Base-by-base conservation (phyloP, 2,113 vertebrate species). In the Leptosomus discolor region DNA sequence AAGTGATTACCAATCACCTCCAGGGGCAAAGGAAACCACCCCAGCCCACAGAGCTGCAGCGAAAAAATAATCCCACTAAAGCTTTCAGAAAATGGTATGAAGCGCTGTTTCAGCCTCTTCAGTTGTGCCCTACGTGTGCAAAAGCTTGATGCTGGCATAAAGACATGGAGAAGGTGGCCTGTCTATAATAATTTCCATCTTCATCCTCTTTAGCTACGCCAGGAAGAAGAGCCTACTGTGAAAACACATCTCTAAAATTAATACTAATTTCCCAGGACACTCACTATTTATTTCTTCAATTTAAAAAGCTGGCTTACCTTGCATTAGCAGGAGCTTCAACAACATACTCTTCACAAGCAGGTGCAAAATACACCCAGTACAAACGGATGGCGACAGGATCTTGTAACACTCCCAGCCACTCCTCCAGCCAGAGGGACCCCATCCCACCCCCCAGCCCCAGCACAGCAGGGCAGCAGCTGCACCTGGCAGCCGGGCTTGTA, bases 331-430 rank as follows among this genome's bases (percentile, higher is more conserved):
- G 30, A 18, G 10, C 29, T 79, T 48, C 43, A 87, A 48, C 45
- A 88, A 51, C 27, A 6, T 12, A 8, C 11, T 34, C 51, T 75
- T 84, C 77, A 45, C 4, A 69, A 37, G 21, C 12, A 45, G 37
- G 39, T 0, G 0, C 46, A 50, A 80, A 83, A 73, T 51, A 53
- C 9, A 26, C 5, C 2, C 22, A 26, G 39, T 12, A 43, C 5
- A 27, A 69, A 51, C 3, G 13, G 27, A 18, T 34, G 43, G 24
- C 7, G 13, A 9, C 14, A 69, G 63, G 30, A 39, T 53, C 53
- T 46, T 2, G 1, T 20, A 63, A 32, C 1, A 1, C 10, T 67
- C 46, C 41, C 3, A 4, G 20, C 8, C 2, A 4, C 12, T 63
- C 6, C 12, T 57, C 58, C 69, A 67, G 8, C 26, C 26, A 34